A percentile compares a stretch with the other conserved stretches of the same genome.
These are phyloP conservation scores for Acrossocheilus fasciatus DNA, from an alignment of 2,797 vertebrate species.

Conservation along the genomic window DNA sequence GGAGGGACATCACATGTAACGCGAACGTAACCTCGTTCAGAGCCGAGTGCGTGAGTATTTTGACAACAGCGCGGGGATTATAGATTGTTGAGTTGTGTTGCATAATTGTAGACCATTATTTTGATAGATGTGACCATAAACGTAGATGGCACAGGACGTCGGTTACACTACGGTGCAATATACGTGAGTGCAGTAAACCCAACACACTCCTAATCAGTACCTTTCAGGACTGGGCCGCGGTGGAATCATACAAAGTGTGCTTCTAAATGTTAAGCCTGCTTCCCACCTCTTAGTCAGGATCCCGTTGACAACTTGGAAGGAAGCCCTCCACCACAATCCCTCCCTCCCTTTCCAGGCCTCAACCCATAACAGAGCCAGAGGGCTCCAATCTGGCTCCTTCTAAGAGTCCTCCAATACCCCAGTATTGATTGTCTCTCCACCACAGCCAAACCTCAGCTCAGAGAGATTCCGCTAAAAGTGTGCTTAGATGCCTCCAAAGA, in stretches of 20 bases:
- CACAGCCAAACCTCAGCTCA: slow-evolving; percentile 67
- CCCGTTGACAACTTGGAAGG: slow-evolving; percentile 70
- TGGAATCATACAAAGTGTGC: slow-evolving; percentile 53
- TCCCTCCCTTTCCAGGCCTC: slow-evolving; percentile 65
- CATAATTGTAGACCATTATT: slow-evolving; percentile 37
- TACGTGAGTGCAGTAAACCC: slow-evolving; percentile 43
- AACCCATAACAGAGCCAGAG: slow-evolving; percentile 61
- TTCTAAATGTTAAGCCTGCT: slow-evolving; percentile 57
- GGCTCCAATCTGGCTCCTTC: slow-evolving; percentile 60
- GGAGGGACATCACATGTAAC: background rate
- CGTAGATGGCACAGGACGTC: slow-evolving; percentile 50
- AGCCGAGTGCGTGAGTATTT: background rate
- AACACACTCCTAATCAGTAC: slow-evolving; percentile 56
- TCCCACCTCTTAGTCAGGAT: slow-evolving; percentile 70
- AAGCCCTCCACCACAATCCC: slow-evolving; percentile 64
- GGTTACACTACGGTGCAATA: slow-evolving; percentile 42
- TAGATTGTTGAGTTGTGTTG: slow-evolving; percentile 5
- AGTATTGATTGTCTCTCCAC: slow-evolving; percentile 58
- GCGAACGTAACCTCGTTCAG: background rate
- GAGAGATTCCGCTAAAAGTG: slow-evolving; percentile 45
- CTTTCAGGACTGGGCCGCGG: slow-evolving; percentile 63
- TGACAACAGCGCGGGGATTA: slow-evolving; percentile 19
- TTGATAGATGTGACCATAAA: slow-evolving; percentile 47
- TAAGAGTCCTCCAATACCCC: slow-evolving; percentile 53
- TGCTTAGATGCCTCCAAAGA: slow-evolving; percentile 48